Conservation (phyloP, 35 echinoderm and acorn worm genomes). For the Holothuria glaberrima region DNA sequence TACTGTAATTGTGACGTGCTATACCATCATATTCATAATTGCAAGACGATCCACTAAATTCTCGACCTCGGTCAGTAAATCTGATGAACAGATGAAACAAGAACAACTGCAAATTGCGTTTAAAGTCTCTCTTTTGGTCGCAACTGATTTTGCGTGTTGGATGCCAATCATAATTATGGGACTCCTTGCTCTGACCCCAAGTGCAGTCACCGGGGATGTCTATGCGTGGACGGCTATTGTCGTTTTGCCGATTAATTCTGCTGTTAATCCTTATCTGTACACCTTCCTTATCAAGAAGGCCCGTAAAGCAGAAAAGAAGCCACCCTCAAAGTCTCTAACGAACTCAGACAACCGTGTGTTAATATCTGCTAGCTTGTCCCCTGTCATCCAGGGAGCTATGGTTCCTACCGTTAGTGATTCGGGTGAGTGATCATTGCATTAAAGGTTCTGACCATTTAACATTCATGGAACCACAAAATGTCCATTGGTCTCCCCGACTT, state of each 20-base stretch:
- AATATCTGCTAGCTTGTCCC: background rate
- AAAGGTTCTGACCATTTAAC: no score
- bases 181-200: slow-evolving; percentile 4
- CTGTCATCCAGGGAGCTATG: background rate
- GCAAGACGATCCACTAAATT: slow-evolving; percentile 38
- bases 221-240: slow-evolving; percentile 70
- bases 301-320: background rate
- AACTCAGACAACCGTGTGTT: background rate
- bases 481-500: no score
- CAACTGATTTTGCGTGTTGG: slow-evolving; percentile 41
- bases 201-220: slow-evolving; percentile 27
- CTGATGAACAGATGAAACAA: slow-evolving; percentile 14
- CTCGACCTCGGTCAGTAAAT: slow-evolving; percentile 9
- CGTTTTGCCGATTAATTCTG: slow-evolving; percentile 64
- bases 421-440: no score
- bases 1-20: slow-evolving; percentile 31
- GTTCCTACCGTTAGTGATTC: no score
- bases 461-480: no score
- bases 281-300: slow-evolving; percentile 44
- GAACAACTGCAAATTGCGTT: slow-evolving; percentile 42
- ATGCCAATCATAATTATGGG: slow-evolving; percentile 58
- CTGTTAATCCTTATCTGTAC: slow-evolving; percentile 65
- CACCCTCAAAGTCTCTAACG: background rate
- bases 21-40: slow-evolving; percentile 55
- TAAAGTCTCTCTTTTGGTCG: slow-evolving; percentile 29